Percentiles rank a stretch among this genome's conserved stretches.
Conservation (phyloP, 2,113 vertebrate species). For the Falco punctatus region DNA sequence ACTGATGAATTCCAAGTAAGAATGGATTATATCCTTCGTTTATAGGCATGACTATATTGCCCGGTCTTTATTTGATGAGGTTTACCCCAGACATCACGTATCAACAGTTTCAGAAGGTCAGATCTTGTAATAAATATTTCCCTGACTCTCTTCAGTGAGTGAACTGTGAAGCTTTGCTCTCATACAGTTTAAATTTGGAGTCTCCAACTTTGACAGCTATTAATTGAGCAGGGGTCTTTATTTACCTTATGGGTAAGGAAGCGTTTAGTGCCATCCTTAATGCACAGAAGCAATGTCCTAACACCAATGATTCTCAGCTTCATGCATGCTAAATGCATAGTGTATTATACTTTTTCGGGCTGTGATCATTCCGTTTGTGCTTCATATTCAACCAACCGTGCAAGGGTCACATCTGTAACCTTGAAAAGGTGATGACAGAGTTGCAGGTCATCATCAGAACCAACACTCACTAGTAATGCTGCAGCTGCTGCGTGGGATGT, state of each 20-base stretch:
- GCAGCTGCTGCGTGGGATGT: constrained; percentile 25
- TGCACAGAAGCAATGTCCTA: neutral
- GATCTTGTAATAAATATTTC: neutral
- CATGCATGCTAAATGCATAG: neutral
- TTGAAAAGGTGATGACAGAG: constrained; percentile 61
- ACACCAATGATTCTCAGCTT: constrained; percentile 11
- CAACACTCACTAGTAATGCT: neutral
- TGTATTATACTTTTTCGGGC: constrained; percentile 16
- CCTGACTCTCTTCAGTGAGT: neutral
- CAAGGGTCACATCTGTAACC: constrained; percentile 51
- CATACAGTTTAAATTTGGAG: neutral
- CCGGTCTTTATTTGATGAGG: neutral
- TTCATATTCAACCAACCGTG: constrained; percentile 38
- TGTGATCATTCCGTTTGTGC: constrained; percentile 32
- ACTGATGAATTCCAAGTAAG: neutral
- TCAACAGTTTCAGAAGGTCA: neutral
- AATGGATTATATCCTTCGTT: neutral
- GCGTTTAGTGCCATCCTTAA: neutral
- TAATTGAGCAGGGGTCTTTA: neutral
- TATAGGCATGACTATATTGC: neutral
- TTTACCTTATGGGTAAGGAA: neutral
- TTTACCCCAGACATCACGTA: neutral
- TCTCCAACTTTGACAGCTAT: neutral
- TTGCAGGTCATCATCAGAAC: constrained; percentile 49
- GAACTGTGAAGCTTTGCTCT: neutral